Conservation (phyloP, 2,113 vertebrate genomes). For the Gobius niger region DNA sequence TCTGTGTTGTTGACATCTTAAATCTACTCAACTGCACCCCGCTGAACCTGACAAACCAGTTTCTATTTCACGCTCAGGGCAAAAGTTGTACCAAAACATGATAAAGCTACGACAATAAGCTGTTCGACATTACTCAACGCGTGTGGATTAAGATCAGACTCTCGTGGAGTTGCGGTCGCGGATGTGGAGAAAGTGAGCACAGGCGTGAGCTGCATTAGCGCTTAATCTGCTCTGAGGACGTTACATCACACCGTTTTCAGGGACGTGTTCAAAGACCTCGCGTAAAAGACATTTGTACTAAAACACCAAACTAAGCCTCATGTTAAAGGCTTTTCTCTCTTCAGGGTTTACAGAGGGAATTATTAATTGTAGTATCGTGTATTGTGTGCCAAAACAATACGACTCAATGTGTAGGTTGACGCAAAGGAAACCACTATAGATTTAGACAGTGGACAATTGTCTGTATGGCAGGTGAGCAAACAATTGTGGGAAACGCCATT, state of each 20-base stretch:
- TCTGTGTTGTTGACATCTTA: background rate
- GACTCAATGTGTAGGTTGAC: too few relatives aligned
- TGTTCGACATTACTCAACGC: background rate
- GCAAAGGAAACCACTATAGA: too few relatives aligned
- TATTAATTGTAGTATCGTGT: too few relatives aligned
- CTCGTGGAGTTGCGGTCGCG: background rate
- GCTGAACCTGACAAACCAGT: background rate
- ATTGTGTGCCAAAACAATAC: too few relatives aligned
- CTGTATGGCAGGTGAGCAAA: too few relatives aligned
- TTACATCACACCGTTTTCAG: constrained; percentile 27
- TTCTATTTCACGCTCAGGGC: background rate
- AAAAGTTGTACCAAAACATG: background rate
- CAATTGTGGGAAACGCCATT: too few relatives aligned
- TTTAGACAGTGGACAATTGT: too few relatives aligned
- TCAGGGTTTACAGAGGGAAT: too few relatives aligned
- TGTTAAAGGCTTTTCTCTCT: too few relatives aligned
- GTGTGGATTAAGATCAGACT: background rate
- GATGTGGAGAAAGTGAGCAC: constrained; percentile 17
- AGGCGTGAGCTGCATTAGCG: constrained; percentile 52
- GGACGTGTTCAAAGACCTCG: background rate
- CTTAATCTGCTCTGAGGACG: constrained; percentile 51
- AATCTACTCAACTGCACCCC: background rate
- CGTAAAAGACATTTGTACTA: too few relatives aligned
- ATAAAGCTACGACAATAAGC: too few relatives aligned
- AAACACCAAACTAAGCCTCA: too few relatives aligned